A percentile compares a stretch with the other conserved stretches of the same genome.
Conservation (phyloP, 2,888 invertebrate species). For the Mesochorus sp. region DNA sequence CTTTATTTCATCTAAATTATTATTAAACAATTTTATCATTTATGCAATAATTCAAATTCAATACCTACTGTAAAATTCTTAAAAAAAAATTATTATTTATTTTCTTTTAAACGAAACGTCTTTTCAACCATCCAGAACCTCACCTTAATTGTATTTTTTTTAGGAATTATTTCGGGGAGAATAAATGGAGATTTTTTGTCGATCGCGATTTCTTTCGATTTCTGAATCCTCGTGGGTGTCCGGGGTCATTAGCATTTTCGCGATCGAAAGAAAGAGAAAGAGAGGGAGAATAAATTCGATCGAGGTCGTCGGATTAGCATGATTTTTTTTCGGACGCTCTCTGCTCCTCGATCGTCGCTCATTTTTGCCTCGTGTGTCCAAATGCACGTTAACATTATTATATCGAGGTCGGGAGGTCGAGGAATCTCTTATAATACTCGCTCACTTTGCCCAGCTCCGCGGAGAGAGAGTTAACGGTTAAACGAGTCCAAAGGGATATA, state of each 20-base stretch:
- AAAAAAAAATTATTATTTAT: no score
- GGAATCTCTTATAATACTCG: slow-evolving; percentile 61
- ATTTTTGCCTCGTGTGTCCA: slow-evolving; percentile 47
- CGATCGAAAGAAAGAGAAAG: slow-evolving; percentile 13
- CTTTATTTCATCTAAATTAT: no score
- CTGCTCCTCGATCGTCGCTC: slow-evolving; percentile 7
- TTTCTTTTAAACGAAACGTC: no score
- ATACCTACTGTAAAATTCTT: no score
- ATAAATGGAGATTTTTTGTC: slow-evolving; percentile 16
- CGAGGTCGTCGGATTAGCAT: slow-evolving; percentile 36
- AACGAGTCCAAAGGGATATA: slow-evolving; percentile 63
- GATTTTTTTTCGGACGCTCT: slow-evolving; percentile 53
- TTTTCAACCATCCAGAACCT: no score
- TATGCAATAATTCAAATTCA: no score
- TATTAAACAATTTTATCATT: no score
- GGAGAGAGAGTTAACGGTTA: slow-evolving; percentile 68
- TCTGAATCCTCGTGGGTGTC: slow-evolving; percentile 13
- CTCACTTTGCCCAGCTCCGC: slow-evolving; percentile 45
- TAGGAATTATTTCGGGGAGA: neutral
- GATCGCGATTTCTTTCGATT: slow-evolving; percentile 46
- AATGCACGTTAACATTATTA: slow-evolving; percentile 34
- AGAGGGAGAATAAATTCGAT: slow-evolving; percentile 27
- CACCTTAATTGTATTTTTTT: no score
- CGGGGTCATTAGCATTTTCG: slow-evolving; percentile 2
- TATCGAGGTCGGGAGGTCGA: slow-evolving; percentile 69